phyloP scores from a whole-genome alignment of 2,888 invertebrate genomes.

The Orthosia cruda region DNA sequence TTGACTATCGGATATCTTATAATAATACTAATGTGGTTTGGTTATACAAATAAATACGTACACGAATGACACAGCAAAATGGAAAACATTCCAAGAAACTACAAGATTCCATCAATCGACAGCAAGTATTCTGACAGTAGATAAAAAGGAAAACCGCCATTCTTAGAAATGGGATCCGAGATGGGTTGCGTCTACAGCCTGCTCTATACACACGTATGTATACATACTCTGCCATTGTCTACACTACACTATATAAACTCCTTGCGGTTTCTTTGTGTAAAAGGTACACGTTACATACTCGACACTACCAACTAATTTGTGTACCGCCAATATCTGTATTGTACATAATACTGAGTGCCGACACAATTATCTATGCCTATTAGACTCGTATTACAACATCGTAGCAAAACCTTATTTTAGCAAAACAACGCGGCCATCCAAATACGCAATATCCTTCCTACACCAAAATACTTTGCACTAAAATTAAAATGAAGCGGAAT shows the following conservation, averaged over 20 bases:
- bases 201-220: conserved; percentile 40
- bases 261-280: conserved; percentile 57
- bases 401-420: conserved; percentile 22
- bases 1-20: background rate
- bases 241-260: conserved; percentile 58
- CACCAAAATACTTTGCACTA: conserved; percentile 39
- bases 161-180: conserved; percentile 70
- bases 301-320: conserved; percentile 49
- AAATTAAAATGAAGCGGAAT: conserved; percentile 55
- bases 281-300: conserved; percentile 35
- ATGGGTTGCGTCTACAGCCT: conserved; percentile 62
- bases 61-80: conserved; percentile 55
- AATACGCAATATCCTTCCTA: conserved; percentile 26
- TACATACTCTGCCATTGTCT: conserved; percentile 49
- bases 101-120: conserved; percentile 71
- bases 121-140: conserved; percentile 66
- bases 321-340: conserved; percentile 35
- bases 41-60: conserved; percentile 19
- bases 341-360: conserved; percentile 27
- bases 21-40: background rate
- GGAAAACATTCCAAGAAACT: conserved; percentile 58
- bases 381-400: conserved; percentile 20
- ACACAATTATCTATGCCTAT: conserved; percentile 21
- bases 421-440: conserved; percentile 22
- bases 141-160: conserved; percentile 71